Evolutionary conservation across 2,797 vertebrate genomes (phyloP).

Genomic region (Florisuga fusca): DNA sequence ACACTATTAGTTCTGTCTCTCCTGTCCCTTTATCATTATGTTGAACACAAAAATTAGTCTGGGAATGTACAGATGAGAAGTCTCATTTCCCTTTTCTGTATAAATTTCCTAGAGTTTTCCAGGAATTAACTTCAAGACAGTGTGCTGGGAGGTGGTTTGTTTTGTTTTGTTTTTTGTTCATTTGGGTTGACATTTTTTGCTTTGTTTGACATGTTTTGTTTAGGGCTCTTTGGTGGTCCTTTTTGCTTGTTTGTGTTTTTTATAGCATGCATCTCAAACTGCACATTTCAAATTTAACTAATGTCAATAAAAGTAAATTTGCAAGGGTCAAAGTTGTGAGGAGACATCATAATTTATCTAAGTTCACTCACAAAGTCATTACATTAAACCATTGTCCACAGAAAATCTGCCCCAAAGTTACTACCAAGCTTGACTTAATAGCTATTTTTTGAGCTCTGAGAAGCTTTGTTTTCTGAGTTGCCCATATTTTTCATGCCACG

Average conservation of each 20-base stretch:
- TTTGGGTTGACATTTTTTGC: neutral
- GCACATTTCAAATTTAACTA: neutral
- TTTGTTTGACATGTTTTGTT: neutral
- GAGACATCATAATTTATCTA: neutral
- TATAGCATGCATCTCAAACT: neutral
- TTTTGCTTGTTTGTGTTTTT: neutral
- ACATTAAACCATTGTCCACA: neutral
- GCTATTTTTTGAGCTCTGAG: neutral
- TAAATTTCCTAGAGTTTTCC: neutral
- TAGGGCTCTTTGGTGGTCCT: too few relatives aligned
- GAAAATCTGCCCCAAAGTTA: neutral
- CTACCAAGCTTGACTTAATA: neutral
- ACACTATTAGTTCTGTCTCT: neutral
- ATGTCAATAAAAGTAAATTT: neutral
- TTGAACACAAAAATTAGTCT: neutral
- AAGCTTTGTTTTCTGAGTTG: neutral
- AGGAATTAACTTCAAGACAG: neutral
- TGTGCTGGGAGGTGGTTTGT: fast-evolving
- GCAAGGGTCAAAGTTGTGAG: neutral
- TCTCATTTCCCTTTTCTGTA: neutral
- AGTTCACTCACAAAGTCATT: neutral
- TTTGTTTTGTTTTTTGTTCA: neutral
- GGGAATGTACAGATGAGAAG: neutral
- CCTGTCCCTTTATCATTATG: neutral
- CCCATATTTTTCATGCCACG: neutral